phyloP scores from a whole-genome alignment of 2,113 vertebrate genomes.

The Calidris pygmaea region DNA sequence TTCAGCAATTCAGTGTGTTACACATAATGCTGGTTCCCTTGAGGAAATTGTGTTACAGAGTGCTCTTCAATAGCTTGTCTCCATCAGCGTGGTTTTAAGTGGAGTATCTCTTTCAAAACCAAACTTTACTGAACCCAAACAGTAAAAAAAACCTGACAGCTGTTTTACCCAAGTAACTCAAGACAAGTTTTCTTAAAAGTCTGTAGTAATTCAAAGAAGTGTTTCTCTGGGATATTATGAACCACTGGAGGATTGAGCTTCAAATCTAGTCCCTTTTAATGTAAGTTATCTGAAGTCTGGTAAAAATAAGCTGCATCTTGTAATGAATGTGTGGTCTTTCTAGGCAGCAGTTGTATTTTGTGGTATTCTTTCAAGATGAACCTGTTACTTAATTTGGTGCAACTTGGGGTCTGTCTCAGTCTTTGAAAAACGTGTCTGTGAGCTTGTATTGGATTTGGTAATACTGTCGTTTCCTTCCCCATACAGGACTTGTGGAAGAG shows the following conservation, averaged over 20 bases:
- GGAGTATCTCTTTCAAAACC: background rate
- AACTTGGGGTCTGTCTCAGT: background rate
- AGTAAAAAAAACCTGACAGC: background rate
- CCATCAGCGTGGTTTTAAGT: background rate
- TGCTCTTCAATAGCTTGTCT: background rate
- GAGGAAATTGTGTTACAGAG: background rate
- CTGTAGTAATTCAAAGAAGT: background rate
- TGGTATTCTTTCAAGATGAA: background rate
- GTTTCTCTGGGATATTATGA: background rate
- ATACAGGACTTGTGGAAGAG: slow-evolving; percentile 81
- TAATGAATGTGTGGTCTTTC: too few species aligned
- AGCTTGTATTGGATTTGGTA: background rate
- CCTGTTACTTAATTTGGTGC: background rate
- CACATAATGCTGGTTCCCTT: background rate
- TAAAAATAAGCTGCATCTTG: background rate
- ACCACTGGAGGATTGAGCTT: background rate
- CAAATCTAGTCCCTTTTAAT: background rate
- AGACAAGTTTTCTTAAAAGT: background rate
- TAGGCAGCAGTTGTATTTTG: background rate
- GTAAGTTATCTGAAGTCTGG: background rate
- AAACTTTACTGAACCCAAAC: background rate
- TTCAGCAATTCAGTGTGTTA: background rate
- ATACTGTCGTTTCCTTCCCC: background rate
- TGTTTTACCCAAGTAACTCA: background rate
- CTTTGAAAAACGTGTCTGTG: background rate